Base-by-base conservation (phyloP, 2,888 invertebrate genomes). In the Synanthedon myopaeformis region DNA sequence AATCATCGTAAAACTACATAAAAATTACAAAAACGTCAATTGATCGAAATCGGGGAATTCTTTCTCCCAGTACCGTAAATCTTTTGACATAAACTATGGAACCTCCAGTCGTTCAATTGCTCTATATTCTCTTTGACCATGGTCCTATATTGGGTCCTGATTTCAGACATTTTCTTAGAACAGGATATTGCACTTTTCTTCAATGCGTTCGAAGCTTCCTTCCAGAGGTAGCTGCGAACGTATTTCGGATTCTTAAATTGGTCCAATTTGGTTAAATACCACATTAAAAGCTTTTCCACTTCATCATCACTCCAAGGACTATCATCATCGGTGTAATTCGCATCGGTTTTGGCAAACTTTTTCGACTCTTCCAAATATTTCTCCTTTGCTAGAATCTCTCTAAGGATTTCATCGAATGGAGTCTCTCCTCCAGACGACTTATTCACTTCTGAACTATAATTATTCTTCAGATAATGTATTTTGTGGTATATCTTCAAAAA, bases 211-310 rank as follows among this genome's bases (percentile, higher is more conserved):
- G 83, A 74, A 0, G 75, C 77, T 49, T 86, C 84, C 64, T 78
- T 71, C 86, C 86, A 87, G 0, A 87, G 60, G 17, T 82, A 84
- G 8, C 77, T 82, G 0, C 81, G 61, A 0, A 81, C 76, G 42
- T 72, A 83, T 59, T 83, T 84, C 0, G 86, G 82, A 53, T 84
- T 84, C 55, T 85, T 87, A 56, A 87, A 87, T 57, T 83, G 83
- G 1, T 85, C 84, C 59, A 85, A 68, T 64, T 85, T 82, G 0
- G 74, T 72, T 53, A 85, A 59, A 62, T 85, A 87, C 85, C 85
- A 86, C 5, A 71, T 71, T 8, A 86, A 51, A 0, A 87, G 65
- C 17, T 72, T 66, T 54, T 82, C 81, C 0, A 64, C 72, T 59
- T 83, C 79, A 0, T 75, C 71, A 50, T 84, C 81, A 0, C 70